Base-by-base conservation (phyloP, 2,113 vertebrate species). In the Lasiurus borealis region DNA sequence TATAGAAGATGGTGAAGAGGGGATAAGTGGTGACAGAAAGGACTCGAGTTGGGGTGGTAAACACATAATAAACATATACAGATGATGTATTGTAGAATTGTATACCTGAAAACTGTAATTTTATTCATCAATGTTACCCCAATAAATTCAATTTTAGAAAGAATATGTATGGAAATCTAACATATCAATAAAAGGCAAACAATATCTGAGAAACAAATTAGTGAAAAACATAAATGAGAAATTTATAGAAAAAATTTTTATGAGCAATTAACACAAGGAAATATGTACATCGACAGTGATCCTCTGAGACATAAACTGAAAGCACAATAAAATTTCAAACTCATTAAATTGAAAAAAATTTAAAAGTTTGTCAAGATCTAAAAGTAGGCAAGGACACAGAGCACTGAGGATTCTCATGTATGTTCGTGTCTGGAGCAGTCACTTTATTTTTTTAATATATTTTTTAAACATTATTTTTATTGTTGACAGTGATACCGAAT, bases 301-400 rank as follows among this genome's bases (percentile, higher is more conserved):
- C 90, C 78, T 73, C 11, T 85, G 27, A 48, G 46, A 90, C 93
- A 88, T 66, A 68, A 94, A 90, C 54, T 72, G 54, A 85, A 88
- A 77, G 27, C n/a, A 90, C 15, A 68, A 91, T 44, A 23, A 64
- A 78, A 96, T 50, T 84, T 54, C 62, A 85, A 13, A 54, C 5
- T 80, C 23, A 71, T 48, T 84, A 54, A 83, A 69, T 3, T 64
- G 21, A 52, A 62, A 88, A 90, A 62, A 73, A 31, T 19, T 40
- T 13, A 62, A 84, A 72, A 76, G 18, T 85, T 9, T 52, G 15
- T 82, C 85, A 73, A 54, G 54, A 88, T 59, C 46, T 23, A 76
- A 84, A 46, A 92, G 78, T 0, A 68, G 36, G 75, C 52, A 96
- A 81, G 62, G 40, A 5, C 29, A 44, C 0, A 95, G 13, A 77